phyloP scores from a whole-genome alignment of 2,888 invertebrate species.

The Brachynemurus nebulosus region DNA sequence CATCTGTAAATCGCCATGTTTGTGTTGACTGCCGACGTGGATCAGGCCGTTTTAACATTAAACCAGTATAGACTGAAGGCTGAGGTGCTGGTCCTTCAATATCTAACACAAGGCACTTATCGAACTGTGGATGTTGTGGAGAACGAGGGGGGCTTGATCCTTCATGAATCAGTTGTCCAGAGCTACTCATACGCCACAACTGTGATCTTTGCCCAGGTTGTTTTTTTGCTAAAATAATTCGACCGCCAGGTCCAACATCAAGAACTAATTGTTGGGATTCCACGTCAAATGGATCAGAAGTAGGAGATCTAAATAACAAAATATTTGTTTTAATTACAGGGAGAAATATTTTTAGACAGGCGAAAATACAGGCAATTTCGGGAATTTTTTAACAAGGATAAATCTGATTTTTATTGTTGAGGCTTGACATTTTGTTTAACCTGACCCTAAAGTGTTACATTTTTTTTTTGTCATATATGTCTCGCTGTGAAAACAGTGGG shows the following conservation, averaged over 20 bases:
- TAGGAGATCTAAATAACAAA: slow-evolving; percentile 4
- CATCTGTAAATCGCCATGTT: slow-evolving; percentile 78
- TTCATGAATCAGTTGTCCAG: slow-evolving; percentile 85
- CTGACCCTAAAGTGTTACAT: too few relatives aligned
- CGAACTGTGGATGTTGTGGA: slow-evolving; percentile 26
- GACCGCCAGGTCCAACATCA: slow-evolving; percentile 52
- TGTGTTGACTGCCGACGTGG: slow-evolving; percentile 76
- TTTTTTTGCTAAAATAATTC: slow-evolving; percentile 59
- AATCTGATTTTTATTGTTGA: too few relatives aligned
- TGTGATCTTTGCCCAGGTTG: slow-evolving; percentile 63
- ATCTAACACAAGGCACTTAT: slow-evolving; percentile 59
- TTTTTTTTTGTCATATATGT: too few relatives aligned
- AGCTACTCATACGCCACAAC: slow-evolving; percentile 86
- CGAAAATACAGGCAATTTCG: too few relatives aligned
- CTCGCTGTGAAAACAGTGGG: too few relatives aligned
- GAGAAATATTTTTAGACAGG: too few relatives aligned
- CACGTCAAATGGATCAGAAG: slow-evolving; percentile 36
- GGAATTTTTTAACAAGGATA: too few relatives aligned
- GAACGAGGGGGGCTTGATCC: slow-evolving; percentile 58
- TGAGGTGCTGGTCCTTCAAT: slow-evolving; percentile 79
- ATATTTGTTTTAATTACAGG: too few relatives aligned
- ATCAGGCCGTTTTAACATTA: slow-evolving; percentile 74
- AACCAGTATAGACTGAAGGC: slow-evolving; percentile 58
- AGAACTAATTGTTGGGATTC: slow-evolving; percentile 66
- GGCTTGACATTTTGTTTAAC: too few relatives aligned